Evolutionary conservation across 2,888 invertebrate genomes (phyloP), one percentile per base, ranked within the genome.

Genomic region (Agrilus biguttatus): DNA sequence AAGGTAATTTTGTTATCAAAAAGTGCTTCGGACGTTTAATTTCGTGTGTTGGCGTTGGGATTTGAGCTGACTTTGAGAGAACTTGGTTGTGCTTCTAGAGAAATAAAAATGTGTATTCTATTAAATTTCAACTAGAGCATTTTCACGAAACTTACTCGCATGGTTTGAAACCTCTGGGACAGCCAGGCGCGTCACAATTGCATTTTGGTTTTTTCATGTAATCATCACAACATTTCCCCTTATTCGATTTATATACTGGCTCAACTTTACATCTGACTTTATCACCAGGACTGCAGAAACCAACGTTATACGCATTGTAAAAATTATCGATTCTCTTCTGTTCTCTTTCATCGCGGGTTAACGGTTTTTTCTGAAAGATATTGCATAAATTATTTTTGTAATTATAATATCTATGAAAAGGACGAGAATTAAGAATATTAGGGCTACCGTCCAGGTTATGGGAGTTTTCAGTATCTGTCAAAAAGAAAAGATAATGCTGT

Each of bases 141-240:
- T 28, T 28, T 28, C 5, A 28, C 5, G 5, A 28, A 28, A 10
- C 28, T 10, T 28, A 28, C 28, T 28, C 43, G 46, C 64, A 64
- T 1, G 62, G 62, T 51, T 64, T 61, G 49, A 61, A 65, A 19
- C 64, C 65, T 12, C 62, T 62, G 4, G 64, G 63, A 49, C 65
- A 65, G 5, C 49, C 53, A 4, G 14, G 38, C 21, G 12, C 36
- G 35, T 37, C 33, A 28, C 17, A 57, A 56, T 7, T 32, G 38
- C 28, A 28, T 2, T 8, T 28, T 28, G 2, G 2, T 10, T 10
- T 28, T 10, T 28, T 28, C 28, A 28, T 28, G 10, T 28, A 28
- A 5, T 28, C 28, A 10, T 8, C 10, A 28, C 28, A 28, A 33
- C 33, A 8, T 39, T 37, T 14, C 14, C 35, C 21, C 23, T 19